Conservation (phyloP, 2,888 invertebrate genomes). For the Phyllotreta cruciferae region DNA sequence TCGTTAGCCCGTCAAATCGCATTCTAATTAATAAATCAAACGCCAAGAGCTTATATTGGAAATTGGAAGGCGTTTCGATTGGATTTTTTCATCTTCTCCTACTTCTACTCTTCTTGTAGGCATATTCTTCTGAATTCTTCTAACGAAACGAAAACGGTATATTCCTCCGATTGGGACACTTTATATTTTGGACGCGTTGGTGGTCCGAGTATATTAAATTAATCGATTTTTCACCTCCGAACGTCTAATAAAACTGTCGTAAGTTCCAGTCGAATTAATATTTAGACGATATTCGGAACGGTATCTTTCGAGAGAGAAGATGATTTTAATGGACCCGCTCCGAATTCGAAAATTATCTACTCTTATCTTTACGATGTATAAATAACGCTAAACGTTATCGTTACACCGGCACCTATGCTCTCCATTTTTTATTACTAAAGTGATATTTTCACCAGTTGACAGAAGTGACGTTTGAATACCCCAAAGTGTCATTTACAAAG, state of each 20-base stretch:
- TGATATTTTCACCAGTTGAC: no score
- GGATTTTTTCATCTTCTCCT: not conserved
- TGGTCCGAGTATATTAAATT: slow-evolving; percentile 29
- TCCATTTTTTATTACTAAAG: no score
- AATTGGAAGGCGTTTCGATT: slow-evolving; percentile 23
- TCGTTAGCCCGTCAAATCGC: slow-evolving; percentile 14
- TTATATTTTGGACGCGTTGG: slow-evolving; percentile 18
- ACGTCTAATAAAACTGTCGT: slow-evolving; percentile 18
- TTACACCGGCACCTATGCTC: no score
- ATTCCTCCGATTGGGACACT: slow-evolving; percentile 21
- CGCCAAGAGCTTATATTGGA: slow-evolving; percentile 8
- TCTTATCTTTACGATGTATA: no score
- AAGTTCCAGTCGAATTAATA: slow-evolving; percentile 25
- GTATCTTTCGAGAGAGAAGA: not conserved
- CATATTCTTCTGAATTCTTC: not conserved
- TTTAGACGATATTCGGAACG: slow-evolving; percentile 9
- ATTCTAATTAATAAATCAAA: slow-evolving; percentile 29
- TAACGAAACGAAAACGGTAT: slow-evolving; percentile 14
- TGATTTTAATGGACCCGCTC: not conserved
- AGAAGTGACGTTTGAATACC: no score
- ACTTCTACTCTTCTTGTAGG: no score
- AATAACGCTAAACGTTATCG: no score
- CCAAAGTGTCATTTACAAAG: no score
- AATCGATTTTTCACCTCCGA: slow-evolving; percentile 27
- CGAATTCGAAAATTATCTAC: no score